phyloP scores from a whole-genome alignment of 2,797 vertebrate genomes.

The Dermochelys coriacea region DNA sequence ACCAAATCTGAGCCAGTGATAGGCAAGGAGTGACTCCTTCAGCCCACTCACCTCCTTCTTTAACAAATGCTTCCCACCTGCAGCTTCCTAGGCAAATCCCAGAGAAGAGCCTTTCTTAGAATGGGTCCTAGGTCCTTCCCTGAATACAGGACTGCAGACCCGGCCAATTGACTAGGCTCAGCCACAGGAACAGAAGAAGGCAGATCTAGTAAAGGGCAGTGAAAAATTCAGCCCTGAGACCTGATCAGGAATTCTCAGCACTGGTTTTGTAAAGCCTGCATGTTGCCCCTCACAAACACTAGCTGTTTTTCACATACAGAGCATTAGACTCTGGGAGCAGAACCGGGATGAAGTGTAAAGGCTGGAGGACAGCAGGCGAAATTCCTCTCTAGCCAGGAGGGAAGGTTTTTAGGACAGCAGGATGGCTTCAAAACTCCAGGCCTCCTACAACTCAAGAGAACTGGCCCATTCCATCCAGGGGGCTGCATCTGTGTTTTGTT shows the following conservation, averaged over 20 bases:
- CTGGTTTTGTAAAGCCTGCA: not conserved
- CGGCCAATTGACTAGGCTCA: not conserved
- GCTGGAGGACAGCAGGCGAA: not conserved
- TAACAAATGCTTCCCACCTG: not conserved
- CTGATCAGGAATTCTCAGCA: not conserved
- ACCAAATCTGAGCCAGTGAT: not conserved
- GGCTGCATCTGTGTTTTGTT: fast-evolving
- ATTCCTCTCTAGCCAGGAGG: not conserved
- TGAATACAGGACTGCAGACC: not conserved
- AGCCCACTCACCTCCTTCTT: too few relatives aligned
- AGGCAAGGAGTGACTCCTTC: too few relatives aligned
- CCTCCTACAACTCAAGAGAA: not conserved
- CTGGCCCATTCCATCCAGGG: not conserved
- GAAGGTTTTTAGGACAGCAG: not conserved
- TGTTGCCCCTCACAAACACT: not conserved
- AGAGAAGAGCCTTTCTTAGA: not conserved
- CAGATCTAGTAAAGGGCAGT: fast-evolving
- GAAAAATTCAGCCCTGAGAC: not conserved
- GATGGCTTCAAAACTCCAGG: not conserved
- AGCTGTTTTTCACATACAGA: not conserved
- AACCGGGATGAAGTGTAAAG: not conserved
- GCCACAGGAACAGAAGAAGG: not conserved
- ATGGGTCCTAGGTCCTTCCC: not conserved
- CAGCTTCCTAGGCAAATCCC: not conserved
- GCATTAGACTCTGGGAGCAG: not conserved